phyloP scores from a whole-genome alignment of 2,113 vertebrate genomes.

The Sakesphorus luctuosus region DNA sequence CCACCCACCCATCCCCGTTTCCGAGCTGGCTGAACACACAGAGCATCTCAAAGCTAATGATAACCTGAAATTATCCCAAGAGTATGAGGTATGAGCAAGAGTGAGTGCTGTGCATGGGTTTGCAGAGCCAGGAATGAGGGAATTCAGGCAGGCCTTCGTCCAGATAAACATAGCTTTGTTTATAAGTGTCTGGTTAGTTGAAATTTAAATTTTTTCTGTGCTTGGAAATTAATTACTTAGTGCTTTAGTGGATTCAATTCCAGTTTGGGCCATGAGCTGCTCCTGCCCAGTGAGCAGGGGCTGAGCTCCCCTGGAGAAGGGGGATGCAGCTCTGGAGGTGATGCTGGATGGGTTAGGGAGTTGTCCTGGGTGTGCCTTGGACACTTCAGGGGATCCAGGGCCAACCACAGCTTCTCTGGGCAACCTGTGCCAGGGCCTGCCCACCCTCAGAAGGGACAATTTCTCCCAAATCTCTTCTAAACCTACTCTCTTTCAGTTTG shows the following conservation, averaged over 20 bases:
- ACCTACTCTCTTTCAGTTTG: not conserved
- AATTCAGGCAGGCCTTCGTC: not conserved
- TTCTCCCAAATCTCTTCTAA: not conserved
- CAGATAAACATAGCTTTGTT: not conserved
- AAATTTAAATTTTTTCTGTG: not conserved
- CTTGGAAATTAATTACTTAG: not conserved
- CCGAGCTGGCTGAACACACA: constrained; percentile 94
- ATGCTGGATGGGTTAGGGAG: not conserved
- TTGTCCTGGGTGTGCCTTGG: not conserved
- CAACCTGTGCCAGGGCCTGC: not conserved
- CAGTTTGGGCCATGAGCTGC: not conserved
- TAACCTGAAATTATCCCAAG: constrained; percentile 97
- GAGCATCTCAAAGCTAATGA: constrained; percentile 97
- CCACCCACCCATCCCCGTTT: constrained; percentile 94
- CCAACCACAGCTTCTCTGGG: not conserved
- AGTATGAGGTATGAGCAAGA: constrained; percentile 89
- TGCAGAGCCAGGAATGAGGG: not conserved
- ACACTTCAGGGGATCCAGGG: not conserved
- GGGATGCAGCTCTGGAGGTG: not conserved
- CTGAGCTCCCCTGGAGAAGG: not conserved
- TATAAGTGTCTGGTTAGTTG: not conserved
- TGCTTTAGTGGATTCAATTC: not conserved
- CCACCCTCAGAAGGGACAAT: not conserved
- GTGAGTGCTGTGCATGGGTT: not conserved
- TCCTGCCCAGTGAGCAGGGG: not conserved